Percentiles rank a stretch among this genome's conserved stretches.
Conservation (phyloP, 2,113 vertebrate species). For the Pterocles burchelli region DNA sequence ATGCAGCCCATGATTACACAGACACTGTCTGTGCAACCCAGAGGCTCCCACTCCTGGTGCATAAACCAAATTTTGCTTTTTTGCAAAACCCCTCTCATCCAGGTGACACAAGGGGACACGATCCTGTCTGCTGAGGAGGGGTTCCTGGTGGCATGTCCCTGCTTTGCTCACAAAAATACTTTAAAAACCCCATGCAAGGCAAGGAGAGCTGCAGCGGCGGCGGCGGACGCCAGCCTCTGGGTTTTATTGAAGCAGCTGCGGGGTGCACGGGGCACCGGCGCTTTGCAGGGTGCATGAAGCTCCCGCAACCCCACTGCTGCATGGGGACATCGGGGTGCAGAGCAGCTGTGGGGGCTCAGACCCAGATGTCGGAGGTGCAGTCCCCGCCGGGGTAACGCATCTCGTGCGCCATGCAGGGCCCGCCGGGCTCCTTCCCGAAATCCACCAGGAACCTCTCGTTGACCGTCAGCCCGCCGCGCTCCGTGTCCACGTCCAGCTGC, state of each 20-base stretch:
- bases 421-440: constrained; percentile 87
- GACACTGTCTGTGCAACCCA: not conserved
- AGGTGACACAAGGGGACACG: no score
- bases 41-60: accelerated
- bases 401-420: constrained; percentile 88
- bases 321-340: accelerated
- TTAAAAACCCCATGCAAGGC: not conserved
- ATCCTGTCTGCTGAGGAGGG: not conserved
- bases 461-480: constrained; percentile 79
- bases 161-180: not conserved
- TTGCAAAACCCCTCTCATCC: no score
- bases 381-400: constrained; percentile 89
- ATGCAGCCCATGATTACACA: accelerated
- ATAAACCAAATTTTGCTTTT: not conserved
- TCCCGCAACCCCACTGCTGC: not conserved
- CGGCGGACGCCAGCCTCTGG: not conserved
- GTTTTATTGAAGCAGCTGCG: not conserved
- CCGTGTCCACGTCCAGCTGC: constrained; percentile 88
- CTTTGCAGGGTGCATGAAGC: not conserved
- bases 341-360: not conserved
- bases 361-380: constrained; percentile 89
- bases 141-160: accelerated
- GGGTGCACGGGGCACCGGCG: accelerated
- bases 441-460: constrained; percentile 91
- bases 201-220: not conserved